phyloP scores from a whole-genome alignment of 1,140 invertebrate genomes.

The Adelges cooleyi region DNA sequence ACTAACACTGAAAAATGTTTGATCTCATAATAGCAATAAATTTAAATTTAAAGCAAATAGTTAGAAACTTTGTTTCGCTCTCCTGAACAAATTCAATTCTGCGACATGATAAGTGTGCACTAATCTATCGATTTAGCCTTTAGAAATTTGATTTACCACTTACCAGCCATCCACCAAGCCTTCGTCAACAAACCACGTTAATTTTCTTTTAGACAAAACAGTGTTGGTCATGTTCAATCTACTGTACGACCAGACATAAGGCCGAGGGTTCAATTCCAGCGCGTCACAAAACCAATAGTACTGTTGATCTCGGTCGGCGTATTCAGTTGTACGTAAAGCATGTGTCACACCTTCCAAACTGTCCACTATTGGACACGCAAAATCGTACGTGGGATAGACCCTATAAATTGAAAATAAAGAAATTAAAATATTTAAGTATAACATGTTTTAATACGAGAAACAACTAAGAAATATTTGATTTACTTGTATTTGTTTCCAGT shows the following conservation, averaged over 20 bases:
- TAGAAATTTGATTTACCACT: too few relatives aligned
- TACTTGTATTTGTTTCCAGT: slow-evolving; percentile 95
- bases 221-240: slow-evolving; percentile 95
- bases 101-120: too few relatives aligned
- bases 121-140: too few relatives aligned
- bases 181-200: slow-evolving; percentile 95
- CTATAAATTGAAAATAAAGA: slow-evolving; percentile 45
- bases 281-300: slow-evolving; percentile 95
- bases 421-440: too few relatives aligned
- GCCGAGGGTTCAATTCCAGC: slow-evolving; percentile 64
- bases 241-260: slow-evolving; percentile 88
- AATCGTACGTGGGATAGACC: slow-evolving; percentile 99
- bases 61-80: too few relatives aligned
- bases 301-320: slow-evolving; percentile 94
- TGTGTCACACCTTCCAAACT: slow-evolving; percentile 95
- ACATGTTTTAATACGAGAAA: too few relatives aligned
- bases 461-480: slow-evolving; percentile 31
- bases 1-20: background rate
- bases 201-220: slow-evolving; percentile 90
- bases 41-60: background rate
- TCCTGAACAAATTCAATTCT: too few relatives aligned
- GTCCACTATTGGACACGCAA: slow-evolving; percentile 98
- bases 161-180: slow-evolving; percentile 92
- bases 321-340: slow-evolving; percentile 93
- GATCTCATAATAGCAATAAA: background rate